These are phyloP conservation scores for Charadrius vociferus DNA, from an alignment of 2,113 vertebrate genomes.

Conservation along the genomic window DNA sequence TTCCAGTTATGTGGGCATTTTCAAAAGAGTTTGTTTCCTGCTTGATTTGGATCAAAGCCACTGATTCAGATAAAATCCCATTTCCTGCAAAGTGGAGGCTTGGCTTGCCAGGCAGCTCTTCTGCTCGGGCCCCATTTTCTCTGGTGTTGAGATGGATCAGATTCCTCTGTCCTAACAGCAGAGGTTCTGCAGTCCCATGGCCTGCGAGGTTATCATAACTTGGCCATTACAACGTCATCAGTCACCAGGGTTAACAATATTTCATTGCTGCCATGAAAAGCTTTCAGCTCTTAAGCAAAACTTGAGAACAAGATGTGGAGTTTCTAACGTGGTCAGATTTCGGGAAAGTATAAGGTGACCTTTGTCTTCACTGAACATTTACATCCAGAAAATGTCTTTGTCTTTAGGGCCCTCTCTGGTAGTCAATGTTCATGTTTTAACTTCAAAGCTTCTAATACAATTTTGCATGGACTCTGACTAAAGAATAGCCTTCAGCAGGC, in stretches of 20 bases:
- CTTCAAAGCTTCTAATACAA: slow-evolving; percentile 38
- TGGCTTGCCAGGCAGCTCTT: neutral
- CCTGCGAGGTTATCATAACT: neutral
- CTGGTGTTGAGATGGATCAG: neutral
- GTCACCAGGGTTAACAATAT: neutral
- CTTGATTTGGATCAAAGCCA: slow-evolving; percentile 30
- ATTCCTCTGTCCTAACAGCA: neutral
- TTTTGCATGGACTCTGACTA: slow-evolving; percentile 41
- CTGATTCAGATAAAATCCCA: neutral
- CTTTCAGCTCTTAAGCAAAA: neutral
- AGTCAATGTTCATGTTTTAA: neutral
- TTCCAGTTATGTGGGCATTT: slow-evolving; percentile 14
- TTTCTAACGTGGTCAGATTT: neutral
- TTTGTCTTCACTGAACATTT: slow-evolving; percentile 46
- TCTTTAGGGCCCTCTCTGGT: slow-evolving; percentile 21
- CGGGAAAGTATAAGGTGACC: neutral
- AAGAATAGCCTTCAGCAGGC: slow-evolving; percentile 44
- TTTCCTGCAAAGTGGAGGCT: slow-evolving; percentile 18
- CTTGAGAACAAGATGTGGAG: neutral
- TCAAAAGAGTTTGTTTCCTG: slow-evolving; percentile 18
- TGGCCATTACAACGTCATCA: neutral
- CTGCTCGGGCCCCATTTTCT: neutral
- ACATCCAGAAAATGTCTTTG: slow-evolving; percentile 29
- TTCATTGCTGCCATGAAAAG: neutral
- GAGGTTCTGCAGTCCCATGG: neutral